Percentiles rank a stretch among this genome's conserved stretches.
Conservation (phyloP, 2,113 vertebrate genomes). For the Antechinus flavipes region DNA sequence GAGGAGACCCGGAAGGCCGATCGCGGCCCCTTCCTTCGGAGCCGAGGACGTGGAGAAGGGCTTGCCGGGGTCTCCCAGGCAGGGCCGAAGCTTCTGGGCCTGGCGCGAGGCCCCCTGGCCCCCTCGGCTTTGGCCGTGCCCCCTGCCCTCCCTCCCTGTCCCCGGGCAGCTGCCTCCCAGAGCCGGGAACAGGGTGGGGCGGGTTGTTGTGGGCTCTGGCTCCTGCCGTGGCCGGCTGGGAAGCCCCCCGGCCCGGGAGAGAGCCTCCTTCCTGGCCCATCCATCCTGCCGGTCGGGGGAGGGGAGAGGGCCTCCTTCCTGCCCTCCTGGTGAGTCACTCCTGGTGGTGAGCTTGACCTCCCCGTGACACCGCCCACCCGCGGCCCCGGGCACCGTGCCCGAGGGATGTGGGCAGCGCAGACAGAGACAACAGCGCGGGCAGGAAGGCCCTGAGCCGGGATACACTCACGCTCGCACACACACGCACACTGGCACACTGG, state of each 20-base stretch:
- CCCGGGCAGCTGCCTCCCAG: background rate
- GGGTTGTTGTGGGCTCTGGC: background rate
- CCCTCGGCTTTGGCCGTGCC: background rate
- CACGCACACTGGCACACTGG: background rate
- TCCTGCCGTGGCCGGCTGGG: too few species aligned
- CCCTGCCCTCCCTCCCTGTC: background rate
- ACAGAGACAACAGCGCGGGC: slow-evolving; percentile 65
- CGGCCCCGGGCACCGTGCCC: slow-evolving; percentile 76
- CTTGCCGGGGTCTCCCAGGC: background rate
- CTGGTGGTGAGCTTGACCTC: slow-evolving; percentile 74
- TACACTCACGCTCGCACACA: slow-evolving; percentile 15
- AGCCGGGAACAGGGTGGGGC: background rate
- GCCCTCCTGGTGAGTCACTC: slow-evolving; percentile 73
- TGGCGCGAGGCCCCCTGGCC: too few species aligned
- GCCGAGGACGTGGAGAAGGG: too few species aligned
- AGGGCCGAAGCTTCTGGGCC: background rate
- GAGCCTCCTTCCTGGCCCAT: background rate
- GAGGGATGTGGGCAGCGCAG: slow-evolving; percentile 77
- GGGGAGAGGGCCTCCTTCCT: slow-evolving; percentile 71
- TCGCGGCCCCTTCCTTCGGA: too few species aligned
- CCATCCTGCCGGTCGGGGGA: slow-evolving; percentile 56
- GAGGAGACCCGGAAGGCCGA: background rate
- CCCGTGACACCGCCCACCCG: slow-evolving; percentile 77
- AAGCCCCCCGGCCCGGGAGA: background rate
- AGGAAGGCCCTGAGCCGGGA: slow-evolving; percentile 57